phyloP scores from a whole-genome alignment of 2,797 vertebrate genomes.

The Melanotaenia nigrans region DNA sequence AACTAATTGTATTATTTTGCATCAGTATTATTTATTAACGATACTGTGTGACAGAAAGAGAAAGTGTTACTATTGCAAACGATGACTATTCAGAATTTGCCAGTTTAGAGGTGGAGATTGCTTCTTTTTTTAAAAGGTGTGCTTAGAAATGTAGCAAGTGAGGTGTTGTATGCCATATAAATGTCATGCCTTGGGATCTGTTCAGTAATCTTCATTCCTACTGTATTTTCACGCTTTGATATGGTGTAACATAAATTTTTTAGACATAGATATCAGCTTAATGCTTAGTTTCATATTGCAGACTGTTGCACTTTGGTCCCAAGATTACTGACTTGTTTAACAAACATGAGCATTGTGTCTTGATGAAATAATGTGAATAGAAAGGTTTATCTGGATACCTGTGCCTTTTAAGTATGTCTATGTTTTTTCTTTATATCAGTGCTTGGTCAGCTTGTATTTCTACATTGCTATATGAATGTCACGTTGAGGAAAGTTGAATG shows the following conservation, averaged over 20 bases:
- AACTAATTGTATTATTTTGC: constrained; percentile 18
- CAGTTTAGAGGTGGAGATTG: constrained; percentile 19
- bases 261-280: constrained; percentile 10
- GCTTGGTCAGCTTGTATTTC: constrained; percentile 36
- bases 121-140: not conserved
- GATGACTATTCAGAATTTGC: constrained; percentile 22
- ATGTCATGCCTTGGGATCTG: constrained; percentile 32
- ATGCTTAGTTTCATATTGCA: constrained; percentile 32
- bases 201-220: constrained; percentile 49
- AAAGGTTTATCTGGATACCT: constrained; percentile 52
- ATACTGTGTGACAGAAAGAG: constrained; percentile 29
- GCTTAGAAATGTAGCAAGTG: constrained; percentile 53
- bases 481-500: constrained; percentile 42
- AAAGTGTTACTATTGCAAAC: constrained; percentile 35
- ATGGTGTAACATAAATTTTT: constrained; percentile 18
- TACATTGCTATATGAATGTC: constrained; percentile 28
- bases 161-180: constrained; percentile 49
- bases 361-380: constrained; percentile 51
- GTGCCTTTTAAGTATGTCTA: constrained; percentile 60
- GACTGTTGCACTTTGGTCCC: constrained; percentile 57
- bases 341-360: constrained; percentile 27
- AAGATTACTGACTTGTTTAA: constrained; percentile 32
- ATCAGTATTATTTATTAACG: constrained; percentile 60
- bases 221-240: constrained; percentile 27
- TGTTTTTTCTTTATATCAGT: constrained; percentile 48